A percentile compares a stretch with the other conserved stretches of the same genome.
phyloP scores from a whole-genome alignment of 2,888 invertebrate species.

The Acheta domesticus region DNA sequence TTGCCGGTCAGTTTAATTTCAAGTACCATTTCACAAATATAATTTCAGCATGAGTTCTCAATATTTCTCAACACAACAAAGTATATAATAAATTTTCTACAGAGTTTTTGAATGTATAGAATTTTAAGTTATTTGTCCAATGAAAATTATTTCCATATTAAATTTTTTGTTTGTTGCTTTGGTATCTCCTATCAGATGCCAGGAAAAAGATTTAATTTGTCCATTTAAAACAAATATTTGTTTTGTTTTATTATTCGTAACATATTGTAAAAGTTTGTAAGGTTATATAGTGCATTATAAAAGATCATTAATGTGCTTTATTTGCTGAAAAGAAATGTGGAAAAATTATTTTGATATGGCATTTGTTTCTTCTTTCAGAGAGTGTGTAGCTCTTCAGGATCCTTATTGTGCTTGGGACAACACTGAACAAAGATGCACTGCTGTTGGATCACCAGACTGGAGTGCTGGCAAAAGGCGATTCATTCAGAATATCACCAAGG shows the following conservation, averaged over 20 bases:
- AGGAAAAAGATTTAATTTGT: too few relatives aligned
- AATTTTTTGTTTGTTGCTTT: constrained; percentile 18
- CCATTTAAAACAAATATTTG: neutral
- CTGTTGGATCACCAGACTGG: constrained; percentile 56
- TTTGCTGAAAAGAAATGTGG: too few relatives aligned
- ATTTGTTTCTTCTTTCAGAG: constrained; percentile 53
- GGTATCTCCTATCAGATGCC: too few relatives aligned
- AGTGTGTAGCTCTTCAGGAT: constrained; percentile 89
- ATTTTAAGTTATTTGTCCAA: too few relatives aligned
- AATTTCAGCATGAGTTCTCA: neutral
- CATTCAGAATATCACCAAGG: constrained; percentile 69
- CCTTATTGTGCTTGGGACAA: constrained; percentile 97
- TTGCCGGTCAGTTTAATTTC: constrained; percentile 41
- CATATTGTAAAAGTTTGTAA: neutral
- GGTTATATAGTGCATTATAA: neutral
- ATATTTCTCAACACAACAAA: neutral
- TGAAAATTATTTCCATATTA: constrained; percentile 20
- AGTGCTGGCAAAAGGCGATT: constrained; percentile 58
- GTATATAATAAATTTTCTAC: constrained; percentile 18
- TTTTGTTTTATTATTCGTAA: neutral
- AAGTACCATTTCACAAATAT: neutral
- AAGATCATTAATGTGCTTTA: too few relatives aligned
- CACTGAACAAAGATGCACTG: constrained; percentile 54
- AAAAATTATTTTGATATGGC: neutral
- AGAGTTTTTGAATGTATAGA: neutral